Percentiles rank a stretch among this genome's conserved stretches.
Evolutionary conservation across 2,888 invertebrate genomes (phyloP).

Genomic region (Ceriagrion tenellum): DNA sequence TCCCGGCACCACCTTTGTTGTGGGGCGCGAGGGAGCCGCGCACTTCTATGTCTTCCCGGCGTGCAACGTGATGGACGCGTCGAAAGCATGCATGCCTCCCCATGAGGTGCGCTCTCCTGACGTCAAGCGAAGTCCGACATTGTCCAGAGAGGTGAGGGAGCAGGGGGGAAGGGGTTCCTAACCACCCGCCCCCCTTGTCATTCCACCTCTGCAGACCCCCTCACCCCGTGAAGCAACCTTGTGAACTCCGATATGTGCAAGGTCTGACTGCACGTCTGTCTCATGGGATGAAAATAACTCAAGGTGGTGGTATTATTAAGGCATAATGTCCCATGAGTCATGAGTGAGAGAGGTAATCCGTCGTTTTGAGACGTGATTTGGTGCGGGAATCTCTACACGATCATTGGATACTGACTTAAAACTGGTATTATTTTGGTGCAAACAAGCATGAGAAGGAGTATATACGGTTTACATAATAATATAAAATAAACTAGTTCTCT

Average conservation of each 20-base stretch:
- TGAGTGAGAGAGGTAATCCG: too few relatives aligned
- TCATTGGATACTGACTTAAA: too few relatives aligned
- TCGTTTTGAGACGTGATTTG: too few relatives aligned
- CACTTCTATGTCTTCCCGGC: conserved; percentile 65
- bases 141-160: too few relatives aligned
- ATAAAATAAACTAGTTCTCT: too few relatives aligned
- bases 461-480: too few relatives aligned
- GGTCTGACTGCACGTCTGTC: neutral
- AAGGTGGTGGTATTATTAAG: neutral
- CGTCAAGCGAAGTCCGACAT: conserved; percentile 9
- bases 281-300: neutral
- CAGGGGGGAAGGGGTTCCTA: neutral
- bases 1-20: neutral
- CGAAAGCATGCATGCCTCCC: neutral
- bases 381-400: too few relatives aligned
- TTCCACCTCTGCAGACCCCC: neutral
- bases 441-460: too few relatives aligned
- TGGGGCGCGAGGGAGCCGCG: neutral
- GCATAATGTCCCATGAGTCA: too few relatives aligned
- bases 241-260: conserved; percentile 1
- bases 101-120: neutral
- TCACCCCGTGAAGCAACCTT: neutral
- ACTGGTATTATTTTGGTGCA: too few relatives aligned
- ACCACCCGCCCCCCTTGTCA: neutral
- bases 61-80: conserved; percentile 55